phyloP scores from a whole-genome alignment of 2,113 vertebrate genomes.

The Eleginops maclovinus region DNA sequence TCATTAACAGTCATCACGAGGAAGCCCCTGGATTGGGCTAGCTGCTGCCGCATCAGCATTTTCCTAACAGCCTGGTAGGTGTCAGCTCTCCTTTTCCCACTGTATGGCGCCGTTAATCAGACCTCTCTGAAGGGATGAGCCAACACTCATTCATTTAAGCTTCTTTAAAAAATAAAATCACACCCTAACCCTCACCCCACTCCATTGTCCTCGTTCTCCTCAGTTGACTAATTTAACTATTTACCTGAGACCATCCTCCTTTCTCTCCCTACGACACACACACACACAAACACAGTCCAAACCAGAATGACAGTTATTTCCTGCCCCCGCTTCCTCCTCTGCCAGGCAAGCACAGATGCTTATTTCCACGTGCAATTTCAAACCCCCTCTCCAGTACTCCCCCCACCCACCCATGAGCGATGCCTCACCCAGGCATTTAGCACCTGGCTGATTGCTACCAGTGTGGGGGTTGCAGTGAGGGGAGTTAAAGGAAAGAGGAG shows the following conservation, averaged over 20 bases:
- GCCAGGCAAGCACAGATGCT: constrained; percentile 79
- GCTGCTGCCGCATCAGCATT: constrained; percentile 66
- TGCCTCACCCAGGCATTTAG: constrained; percentile 80
- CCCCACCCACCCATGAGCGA: constrained; percentile 58
- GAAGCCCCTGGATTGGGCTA: constrained; percentile 30
- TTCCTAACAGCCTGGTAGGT: constrained; percentile 56
- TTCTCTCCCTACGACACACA: constrained; percentile 29
- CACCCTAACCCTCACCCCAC: background rate
- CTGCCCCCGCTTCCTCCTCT: constrained; percentile 76
- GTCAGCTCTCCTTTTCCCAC: constrained; percentile 51
- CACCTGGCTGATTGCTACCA: constrained; percentile 85
- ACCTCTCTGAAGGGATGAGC: constrained; percentile 48
- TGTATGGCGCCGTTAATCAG: constrained; percentile 56
- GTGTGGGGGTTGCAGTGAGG: constrained; percentile 56
- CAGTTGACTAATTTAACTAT: constrained; percentile 74
- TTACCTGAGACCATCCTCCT: constrained; percentile 65
- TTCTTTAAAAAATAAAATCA: constrained; percentile 37
- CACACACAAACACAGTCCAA: constrained; percentile 1
- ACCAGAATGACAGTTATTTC: constrained; percentile 79
- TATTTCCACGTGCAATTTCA: constrained; percentile 76
- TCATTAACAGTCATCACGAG: constrained; percentile 74
- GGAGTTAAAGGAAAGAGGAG: constrained; percentile 51
- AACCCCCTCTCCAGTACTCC: constrained; percentile 17
- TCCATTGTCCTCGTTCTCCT: constrained; percentile 43
- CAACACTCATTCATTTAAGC: constrained; percentile 49